Evolutionary conservation across 2,888 invertebrate species (phyloP).

Genomic region (Idaea straminata): DNA sequence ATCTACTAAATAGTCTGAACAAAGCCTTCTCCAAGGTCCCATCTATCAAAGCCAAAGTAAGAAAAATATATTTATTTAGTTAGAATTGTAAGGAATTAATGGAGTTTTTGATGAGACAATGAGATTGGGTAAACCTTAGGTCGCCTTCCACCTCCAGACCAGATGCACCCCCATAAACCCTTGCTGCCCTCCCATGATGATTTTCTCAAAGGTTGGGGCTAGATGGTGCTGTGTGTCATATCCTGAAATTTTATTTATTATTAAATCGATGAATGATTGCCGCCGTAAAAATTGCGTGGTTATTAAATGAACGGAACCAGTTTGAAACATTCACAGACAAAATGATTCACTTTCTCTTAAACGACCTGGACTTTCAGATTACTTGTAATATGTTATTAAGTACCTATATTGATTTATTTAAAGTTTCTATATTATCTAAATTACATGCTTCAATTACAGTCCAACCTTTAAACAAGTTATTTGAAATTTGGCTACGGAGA

Average conservation of each 20-base stretch:
- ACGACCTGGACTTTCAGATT: conserved; percentile 42
- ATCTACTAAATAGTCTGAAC: no score
- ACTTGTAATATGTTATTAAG: conserved; percentile 40
- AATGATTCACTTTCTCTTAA: conserved; percentile 75
- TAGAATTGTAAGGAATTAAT: no score
- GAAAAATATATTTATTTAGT: no score
- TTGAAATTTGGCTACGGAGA: conserved; percentile 4
- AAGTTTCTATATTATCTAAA: conserved; percentile 32
- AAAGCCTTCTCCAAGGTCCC: no score
- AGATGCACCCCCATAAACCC: no score
- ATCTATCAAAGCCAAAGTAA: no score
- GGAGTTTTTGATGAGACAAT: no score
- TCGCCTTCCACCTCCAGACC: no score
- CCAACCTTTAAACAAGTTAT: conserved; percentile 10
- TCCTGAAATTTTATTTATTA: conserved; percentile 1
- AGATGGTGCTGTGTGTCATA: no score
- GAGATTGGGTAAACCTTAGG: no score
- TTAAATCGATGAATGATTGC: conserved; percentile 37
- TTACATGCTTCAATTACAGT: conserved; percentile 20
- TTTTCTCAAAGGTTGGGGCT: no score
- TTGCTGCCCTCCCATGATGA: no score
- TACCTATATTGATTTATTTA: conserved; percentile 66
- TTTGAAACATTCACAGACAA: conserved; percentile 64
- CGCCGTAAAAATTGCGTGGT: conserved; percentile 42
- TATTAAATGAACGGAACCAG: conserved; percentile 49